Conservation (phyloP, 2,797 vertebrate genomes). For the Cynopterus sphinx region DNA sequence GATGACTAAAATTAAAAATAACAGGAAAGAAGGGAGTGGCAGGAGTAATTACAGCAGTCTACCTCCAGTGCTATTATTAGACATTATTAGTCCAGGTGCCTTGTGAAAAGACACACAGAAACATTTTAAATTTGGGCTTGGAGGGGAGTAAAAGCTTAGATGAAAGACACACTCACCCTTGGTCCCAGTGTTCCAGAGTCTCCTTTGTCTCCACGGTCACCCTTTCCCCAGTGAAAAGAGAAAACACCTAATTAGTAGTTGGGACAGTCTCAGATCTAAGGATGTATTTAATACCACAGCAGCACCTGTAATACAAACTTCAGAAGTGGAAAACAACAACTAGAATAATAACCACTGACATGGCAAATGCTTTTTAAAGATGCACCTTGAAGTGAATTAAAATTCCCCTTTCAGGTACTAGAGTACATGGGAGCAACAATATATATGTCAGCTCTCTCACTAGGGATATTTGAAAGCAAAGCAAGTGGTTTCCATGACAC, state of each 20-base stretch:
- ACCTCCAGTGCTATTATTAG: not conserved
- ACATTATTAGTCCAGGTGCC: not conserved
- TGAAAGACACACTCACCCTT: constrained; percentile 86
- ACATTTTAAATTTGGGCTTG: not conserved
- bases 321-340: not conserved
- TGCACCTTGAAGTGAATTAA: not conserved
- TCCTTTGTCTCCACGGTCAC: constrained; percentile 94
- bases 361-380: not conserved
- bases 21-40: fast-evolving
- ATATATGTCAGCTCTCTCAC: not conserved
- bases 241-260: constrained; percentile 52
- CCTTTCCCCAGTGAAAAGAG: constrained; percentile 83
- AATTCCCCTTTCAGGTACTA: not conserved
- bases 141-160: not conserved
- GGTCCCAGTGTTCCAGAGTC: constrained; percentile 91
- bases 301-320: not conserved
- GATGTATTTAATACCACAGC: not conserved
- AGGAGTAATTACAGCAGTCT: not conserved
- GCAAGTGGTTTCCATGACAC: not conserved
- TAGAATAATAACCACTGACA: not conserved
- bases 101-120: not conserved
- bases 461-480: constrained; percentile 3
- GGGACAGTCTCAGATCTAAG: not conserved
- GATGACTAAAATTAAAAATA: not conserved
- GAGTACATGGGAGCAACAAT: not conserved